Conservation (phyloP, 2,113 vertebrate species). For the Podiceps cristatus region DNA sequence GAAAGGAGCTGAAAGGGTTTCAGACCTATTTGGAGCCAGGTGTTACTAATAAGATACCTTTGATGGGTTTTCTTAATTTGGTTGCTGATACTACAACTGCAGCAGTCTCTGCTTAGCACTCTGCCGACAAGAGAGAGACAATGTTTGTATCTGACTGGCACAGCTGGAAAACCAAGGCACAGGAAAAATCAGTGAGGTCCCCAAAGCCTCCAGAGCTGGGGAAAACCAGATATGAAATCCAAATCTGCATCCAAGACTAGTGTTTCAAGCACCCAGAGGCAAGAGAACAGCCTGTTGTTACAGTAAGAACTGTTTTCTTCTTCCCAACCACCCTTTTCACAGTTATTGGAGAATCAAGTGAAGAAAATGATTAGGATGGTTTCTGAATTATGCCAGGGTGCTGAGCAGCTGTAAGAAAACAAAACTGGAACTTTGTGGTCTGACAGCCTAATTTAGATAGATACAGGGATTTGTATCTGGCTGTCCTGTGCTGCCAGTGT, state of each 20-base stretch:
- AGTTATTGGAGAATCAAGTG: not conserved
- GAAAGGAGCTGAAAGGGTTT: not conserved
- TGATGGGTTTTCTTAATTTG: not conserved
- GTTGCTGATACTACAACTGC: not conserved
- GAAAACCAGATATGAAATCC: not conserved
- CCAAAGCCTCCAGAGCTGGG: not conserved
- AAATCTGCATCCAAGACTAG: not conserved
- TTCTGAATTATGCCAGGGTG: not conserved
- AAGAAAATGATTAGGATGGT: not conserved
- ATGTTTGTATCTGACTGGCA: not conserved
- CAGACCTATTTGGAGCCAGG: not conserved
- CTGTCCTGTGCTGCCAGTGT: constrained; percentile 27
- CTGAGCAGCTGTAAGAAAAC: not conserved
- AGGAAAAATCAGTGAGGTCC: not conserved
- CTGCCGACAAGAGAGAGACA: not conserved
- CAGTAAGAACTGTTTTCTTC: not conserved
- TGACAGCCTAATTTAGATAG: constrained; percentile 59
- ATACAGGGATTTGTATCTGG: constrained; percentile 35
- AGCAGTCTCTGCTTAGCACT: not conserved
- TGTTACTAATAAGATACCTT: not conserved
- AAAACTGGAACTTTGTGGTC: constrained; percentile 18
- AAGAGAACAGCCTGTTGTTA: not conserved
- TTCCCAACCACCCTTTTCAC: not conserved
- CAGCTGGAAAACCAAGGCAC: not conserved
- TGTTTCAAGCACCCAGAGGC: not conserved